Evolutionary conservation across 37 sponge, comb jelly and placozoan species (phyloP).

Genomic region (Oopsacas minuta): DNA sequence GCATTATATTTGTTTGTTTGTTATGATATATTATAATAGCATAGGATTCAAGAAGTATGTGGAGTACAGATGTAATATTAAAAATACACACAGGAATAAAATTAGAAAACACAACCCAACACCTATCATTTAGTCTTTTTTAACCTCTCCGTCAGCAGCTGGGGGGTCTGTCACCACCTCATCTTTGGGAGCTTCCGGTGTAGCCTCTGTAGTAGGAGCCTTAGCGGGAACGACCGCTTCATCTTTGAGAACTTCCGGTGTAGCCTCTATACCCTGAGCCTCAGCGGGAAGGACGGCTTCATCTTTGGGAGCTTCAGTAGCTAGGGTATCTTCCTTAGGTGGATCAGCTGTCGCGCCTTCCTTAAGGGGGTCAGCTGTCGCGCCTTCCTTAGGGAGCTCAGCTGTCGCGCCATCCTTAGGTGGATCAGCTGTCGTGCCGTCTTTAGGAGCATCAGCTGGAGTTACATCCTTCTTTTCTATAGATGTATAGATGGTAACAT

Average conservation of each 20-base stretch:
- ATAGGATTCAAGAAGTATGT: no score
- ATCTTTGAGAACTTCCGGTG: neutral
- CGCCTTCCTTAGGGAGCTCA: neutral
- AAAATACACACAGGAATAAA: constrained; percentile 18
- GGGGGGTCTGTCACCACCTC: neutral
- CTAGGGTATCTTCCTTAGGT: neutral
- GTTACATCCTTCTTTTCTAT: no score
- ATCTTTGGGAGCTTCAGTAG: neutral
- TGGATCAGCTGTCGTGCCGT: no score
- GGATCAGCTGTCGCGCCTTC: neutral
- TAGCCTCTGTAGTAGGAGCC: neutral
- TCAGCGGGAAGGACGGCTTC: no score
- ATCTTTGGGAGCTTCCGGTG: neutral
- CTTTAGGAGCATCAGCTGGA: no score
- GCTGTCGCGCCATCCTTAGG: neutral
- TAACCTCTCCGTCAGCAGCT: neutral
- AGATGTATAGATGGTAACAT: no score
- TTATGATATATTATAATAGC: no score
- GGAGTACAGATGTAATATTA: neutral
- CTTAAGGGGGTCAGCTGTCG: neutral
- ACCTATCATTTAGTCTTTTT: neutral
- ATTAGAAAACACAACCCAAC: constrained; percentile 15
- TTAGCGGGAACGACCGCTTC: no score
- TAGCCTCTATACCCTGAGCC: neutral
- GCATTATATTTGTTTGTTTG: no score